These are phyloP conservation scores for Heterotis niloticus DNA, from an alignment of 2,113 vertebrate species.

Conservation along the genomic window DNA sequence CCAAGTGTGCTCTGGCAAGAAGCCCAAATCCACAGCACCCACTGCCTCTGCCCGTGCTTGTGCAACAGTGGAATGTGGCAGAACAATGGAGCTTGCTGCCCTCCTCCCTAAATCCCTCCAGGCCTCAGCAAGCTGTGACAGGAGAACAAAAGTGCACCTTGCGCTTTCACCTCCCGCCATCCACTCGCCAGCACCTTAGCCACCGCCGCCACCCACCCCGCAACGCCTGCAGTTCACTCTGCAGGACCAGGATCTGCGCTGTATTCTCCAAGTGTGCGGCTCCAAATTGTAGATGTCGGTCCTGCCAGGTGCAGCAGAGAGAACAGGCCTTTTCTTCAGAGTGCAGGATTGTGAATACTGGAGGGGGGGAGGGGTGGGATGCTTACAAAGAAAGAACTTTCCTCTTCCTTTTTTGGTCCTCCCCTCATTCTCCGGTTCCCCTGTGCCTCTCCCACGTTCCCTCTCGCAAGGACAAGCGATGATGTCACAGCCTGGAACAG, in stretches of 20 bases:
- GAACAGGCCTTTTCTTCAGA: constrained; percentile 20
- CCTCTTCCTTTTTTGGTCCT: constrained; percentile 29
- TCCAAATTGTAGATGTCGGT: neutral
- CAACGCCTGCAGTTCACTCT: neutral
- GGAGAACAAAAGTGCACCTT: constrained; percentile 71
- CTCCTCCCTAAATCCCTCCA: constrained; percentile 41
- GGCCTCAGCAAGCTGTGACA: constrained; percentile 63
- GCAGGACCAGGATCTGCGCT: neutral
- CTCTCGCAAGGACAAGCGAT: constrained; percentile 25
- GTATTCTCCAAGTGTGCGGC: neutral
- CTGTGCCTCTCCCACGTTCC: neutral
- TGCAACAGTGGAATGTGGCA: constrained; percentile 55
- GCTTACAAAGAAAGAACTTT: constrained; percentile 23
- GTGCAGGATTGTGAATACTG: neutral
- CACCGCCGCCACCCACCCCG: neutral
- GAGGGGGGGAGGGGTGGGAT: neutral
- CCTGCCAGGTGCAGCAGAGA: constrained; percentile 45
- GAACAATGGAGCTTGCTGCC: constrained; percentile 58
- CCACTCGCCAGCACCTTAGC: neutral
- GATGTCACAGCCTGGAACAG: constrained; percentile 17
- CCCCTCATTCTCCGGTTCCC: constrained; percentile 1
- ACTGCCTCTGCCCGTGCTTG: constrained; percentile 29
- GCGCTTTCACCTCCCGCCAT: constrained; percentile 51
- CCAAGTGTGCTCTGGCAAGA: constrained; percentile 46
- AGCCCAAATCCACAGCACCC: neutral